phyloP scores from a whole-genome alignment of 2,113 vertebrate genomes.

The Rynchops niger region DNA sequence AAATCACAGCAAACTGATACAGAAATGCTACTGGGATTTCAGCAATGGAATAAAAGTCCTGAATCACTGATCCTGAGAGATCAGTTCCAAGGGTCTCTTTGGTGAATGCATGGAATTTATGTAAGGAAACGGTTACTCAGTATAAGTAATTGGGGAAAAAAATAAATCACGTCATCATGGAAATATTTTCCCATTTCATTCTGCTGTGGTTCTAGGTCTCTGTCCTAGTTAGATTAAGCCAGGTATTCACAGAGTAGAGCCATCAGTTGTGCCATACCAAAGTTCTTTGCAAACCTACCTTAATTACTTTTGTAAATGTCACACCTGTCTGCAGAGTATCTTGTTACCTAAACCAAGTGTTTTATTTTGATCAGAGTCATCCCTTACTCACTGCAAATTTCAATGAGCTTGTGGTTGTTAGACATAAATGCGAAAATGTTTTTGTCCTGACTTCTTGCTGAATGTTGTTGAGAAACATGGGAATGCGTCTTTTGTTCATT shows the following conservation, averaged over 20 bases:
- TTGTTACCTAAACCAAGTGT: not conserved
- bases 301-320: not conserved
- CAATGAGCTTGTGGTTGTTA: not conserved
- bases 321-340: not conserved
- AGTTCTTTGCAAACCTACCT: not conserved
- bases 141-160: not conserved
- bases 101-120: not conserved
- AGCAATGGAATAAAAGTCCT: not conserved
- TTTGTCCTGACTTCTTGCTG: not conserved
- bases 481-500: not conserved
- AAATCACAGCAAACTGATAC: not conserved
- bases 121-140: not conserved
- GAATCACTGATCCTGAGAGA: not conserved
- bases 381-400: not conserved
- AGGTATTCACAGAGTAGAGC: not conserved
- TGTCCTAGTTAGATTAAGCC: not conserved
- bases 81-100: not conserved
- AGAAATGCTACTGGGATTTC: not conserved
- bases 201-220: not conserved
- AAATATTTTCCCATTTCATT: not conserved
- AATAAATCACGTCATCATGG: not conserved
- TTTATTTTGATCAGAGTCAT: not conserved
- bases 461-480: not conserved
- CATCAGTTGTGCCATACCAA: not conserved
- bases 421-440: not conserved